Evolutionary conservation across 2,113 vertebrate species (phyloP), one percentile per base, ranked within the genome.

Genomic region (Plectropomus leopardus): DNA sequence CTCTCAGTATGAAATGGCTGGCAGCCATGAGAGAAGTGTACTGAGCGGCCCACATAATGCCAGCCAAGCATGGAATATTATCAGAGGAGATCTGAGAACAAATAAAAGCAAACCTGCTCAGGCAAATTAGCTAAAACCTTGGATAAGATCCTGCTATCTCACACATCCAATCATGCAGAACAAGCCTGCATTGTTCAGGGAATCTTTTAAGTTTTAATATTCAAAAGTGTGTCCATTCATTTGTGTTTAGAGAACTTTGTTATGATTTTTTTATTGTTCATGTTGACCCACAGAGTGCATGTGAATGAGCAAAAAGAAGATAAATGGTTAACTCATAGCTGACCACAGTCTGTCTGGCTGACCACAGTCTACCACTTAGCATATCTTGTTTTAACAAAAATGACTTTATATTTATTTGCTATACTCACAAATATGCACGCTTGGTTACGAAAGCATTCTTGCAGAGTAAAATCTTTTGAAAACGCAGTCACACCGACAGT

Each of bases 1-100:
- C 74, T 71, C 57, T 82, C 72, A 58, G 64, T 17, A 45, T 84
- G 76, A 84, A 77, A 82, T 86, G 84, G 59, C 81, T 32, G 67
- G 23, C 71, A 66, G 80, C 76, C 64, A 51, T 48, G 58, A 57
- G 73, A 73, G 65, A 57, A 55, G 16, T 58, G 40, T 53, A 66
- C 67, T 68, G 50, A 81, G 72, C 72, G 82, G 66, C 74, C 63
- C 36, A 67, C 60, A 76, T 28, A 26, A 76, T 81, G 72, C 64
- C 74, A 75, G 64, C 72, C 63, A 80, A 75, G 50, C 57, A 66
- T 73, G 69, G 55, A 57, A 80, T 64, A 67, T 76, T 76, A 81
- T 85, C 42, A 72, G 61, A 57, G 73, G 47, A 85, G 66, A 69
- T 30, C 61, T 68, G 66, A 71, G 40, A 78, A 70, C 68, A 82